Evolutionary conservation across 2,888 invertebrate species (phyloP).

Genomic region (Endomychus coccineus): DNA sequence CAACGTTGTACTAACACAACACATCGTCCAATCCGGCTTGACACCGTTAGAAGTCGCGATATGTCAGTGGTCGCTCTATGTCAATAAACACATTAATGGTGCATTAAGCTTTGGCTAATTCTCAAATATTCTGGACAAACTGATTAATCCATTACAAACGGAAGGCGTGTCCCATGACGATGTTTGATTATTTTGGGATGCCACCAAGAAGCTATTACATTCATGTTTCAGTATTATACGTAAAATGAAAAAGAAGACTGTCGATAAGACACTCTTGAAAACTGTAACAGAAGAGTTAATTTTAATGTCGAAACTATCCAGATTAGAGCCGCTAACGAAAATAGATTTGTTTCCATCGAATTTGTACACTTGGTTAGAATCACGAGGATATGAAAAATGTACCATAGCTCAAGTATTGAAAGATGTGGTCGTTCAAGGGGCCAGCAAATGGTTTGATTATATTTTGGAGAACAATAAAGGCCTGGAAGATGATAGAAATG

Average conservation of each 20-base stretch:
- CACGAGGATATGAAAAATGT: conserved; percentile 44
- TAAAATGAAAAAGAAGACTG: conserved; percentile 66
- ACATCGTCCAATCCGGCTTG: conserved; percentile 89
- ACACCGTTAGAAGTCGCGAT: conserved; percentile 58
- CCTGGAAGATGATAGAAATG: conserved; percentile 58
- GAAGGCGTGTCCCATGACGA: conserved; percentile 50
- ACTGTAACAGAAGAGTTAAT: conserved; percentile 67
- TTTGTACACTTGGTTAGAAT: conserved; percentile 62
- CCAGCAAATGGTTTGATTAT: conserved; percentile 71
- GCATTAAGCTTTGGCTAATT: conserved; percentile 77
- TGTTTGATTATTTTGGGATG: conserved; percentile 73
- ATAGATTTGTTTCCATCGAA: conserved; percentile 62
- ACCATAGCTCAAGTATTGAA: conserved; percentile 57
- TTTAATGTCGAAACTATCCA: conserved; percentile 58
- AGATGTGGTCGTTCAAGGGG: conserved; percentile 67
- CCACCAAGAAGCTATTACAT: conserved; percentile 65
- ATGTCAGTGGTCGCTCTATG: conserved; percentile 73
- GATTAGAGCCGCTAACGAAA: conserved; percentile 53
- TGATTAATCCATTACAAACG: conserved; percentile 46
- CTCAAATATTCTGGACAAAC: conserved; percentile 62
- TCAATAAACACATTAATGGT: conserved; percentile 71
- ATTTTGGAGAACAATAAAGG: conserved; percentile 62
- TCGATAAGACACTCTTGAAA: conserved; percentile 65
- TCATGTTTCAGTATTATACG: conserved; percentile 68
- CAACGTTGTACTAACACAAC: conserved; percentile 81